Base-by-base conservation (phyloP, 2,888 invertebrate genomes). In the Anthrax anthrax region DNA sequence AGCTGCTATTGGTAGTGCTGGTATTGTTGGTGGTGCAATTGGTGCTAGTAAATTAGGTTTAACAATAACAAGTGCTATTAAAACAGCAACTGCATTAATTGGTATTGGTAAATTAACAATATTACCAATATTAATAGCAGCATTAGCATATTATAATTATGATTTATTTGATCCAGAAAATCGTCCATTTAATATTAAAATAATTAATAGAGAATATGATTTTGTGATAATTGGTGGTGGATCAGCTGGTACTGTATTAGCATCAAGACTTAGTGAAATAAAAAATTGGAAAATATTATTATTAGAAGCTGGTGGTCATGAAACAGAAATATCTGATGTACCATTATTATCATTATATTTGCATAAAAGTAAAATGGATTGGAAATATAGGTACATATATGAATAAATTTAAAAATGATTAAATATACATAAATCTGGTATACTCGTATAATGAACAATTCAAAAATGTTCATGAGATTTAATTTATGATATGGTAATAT, bases 381-480 rank as follows among this genome's bases (percentile, higher is more conserved):
- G 91, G 91, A 86, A 87, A 58, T 91, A 88, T 68, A 76, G 82
- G 80, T 83, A 8, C n/a, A n/a, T n/a, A n/a, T n/a, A n/a, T n/a
- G n/a, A n/a, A n/a, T n/a, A n/a, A n/a, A n/a, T n/a, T n/a, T n/a
- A n/a, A n/a, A n/a, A n/a, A n/a, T n/a, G n/a, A n/a, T n/a, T n/a
- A n/a, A n/a, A n/a, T n/a, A n/a, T n/a, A n/a, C n/a, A n/a, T n/a
- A n/a, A n/a, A n/a, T n/a, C n/a, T n/a, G n/a, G n/a, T n/a, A n/a
- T n/a, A n/a, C n/a, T n/a, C n/a, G n/a, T n/a, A n/a, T n/a, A n/a
- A n/a, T n/a, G n/a, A n/a, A n/a, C n/a, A n/a, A n/a, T n/a, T n/a
- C n/a, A n/a, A n/a, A n/a, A n/a, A n/a, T n/a, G n/a, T n/a, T n/a
- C n/a, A n/a, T n/a, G n/a, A n/a, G n/a, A n/a, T n/a, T n/a, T n/a